Conservation (phyloP, 2,797 vertebrate species). For the Enteromius trimaculatus region DNA sequence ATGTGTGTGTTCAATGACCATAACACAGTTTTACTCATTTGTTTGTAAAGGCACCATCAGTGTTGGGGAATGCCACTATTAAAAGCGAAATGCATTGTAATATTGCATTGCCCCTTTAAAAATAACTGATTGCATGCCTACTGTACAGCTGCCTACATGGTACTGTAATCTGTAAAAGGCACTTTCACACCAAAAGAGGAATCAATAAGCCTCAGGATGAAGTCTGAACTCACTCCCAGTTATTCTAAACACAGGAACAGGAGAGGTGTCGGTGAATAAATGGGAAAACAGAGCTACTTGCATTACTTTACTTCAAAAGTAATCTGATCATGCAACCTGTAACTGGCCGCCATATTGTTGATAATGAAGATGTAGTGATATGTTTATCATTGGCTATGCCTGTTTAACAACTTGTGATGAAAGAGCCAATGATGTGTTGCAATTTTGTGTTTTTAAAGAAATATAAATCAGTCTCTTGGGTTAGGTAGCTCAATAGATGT, state of each 20-base stretch:
- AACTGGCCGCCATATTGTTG: background rate
- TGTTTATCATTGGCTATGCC: background rate
- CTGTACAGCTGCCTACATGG: too few relatives aligned
- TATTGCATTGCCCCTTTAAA: background rate
- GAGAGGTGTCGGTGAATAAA: background rate
- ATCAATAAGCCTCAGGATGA: background rate
- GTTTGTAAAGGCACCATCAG: background rate
- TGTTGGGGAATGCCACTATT: background rate
- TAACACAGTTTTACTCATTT: background rate
- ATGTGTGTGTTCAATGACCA: background rate
- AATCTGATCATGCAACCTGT: background rate
- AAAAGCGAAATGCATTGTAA: background rate
- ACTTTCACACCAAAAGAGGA: background rate
- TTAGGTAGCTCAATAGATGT: constrained; percentile 13
- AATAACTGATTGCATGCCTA: background rate
- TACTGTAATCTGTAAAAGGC: background rate
- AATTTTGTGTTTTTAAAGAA: background rate
- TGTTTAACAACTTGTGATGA: background rate
- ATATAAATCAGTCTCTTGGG: constrained; percentile 1
- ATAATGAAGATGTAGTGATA: background rate
- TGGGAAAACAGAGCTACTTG: background rate
- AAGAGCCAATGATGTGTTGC: background rate
- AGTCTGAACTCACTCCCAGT: background rate
- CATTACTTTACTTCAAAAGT: background rate
- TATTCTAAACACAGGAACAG: background rate